Base-by-base conservation (phyloP, 2,113 vertebrate genomes). In the Hippocampus barbouri region DNA sequence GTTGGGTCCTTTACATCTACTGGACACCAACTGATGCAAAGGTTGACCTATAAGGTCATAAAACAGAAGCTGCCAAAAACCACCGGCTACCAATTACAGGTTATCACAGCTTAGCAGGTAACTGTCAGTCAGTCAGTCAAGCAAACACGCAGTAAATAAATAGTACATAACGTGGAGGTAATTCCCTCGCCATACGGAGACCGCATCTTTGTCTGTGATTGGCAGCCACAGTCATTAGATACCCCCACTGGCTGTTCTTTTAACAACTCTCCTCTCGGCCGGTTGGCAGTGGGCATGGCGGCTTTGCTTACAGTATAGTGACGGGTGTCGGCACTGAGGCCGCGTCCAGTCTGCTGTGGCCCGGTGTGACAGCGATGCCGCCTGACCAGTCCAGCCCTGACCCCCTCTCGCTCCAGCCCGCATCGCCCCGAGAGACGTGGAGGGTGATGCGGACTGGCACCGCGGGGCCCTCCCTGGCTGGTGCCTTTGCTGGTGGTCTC, bases 401-500 rank as follows among this genome's bases (percentile, higher is more conserved):
- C 87, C 80, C 78, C 79, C 73, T 67, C 78, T 73, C 80, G 73
- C 73, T 63, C 34, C 78, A 78, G 83, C 84, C 78, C 79, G 63
- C 72, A 85, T 86, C 9, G 88, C 91, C 86, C 77, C 77, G n/a
- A 88, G 88, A 90, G 89, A 91, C 79, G 23, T 86, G 80, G 83
- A 90, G 86, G 79, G 80, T 92, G 89, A 91, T 90, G 86, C 85
- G 85, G 86, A 79, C 85, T 90, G 90, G 90, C 90, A 91, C 89
- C 83, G 84, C 80, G 76, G 90, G 90, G 89, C 76, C 82, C 81
- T 76, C 83, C 79, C 74, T 90, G 84, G 84, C 81, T 85, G 93
- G 93, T 93, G 92, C 84, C 87, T 85, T 86, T 88, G 88, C 88
- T 90, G 89, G 90, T 89, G 86, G 91, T 91, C 90, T 92, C 89